phyloP scores from a whole-genome alignment of 2,113 vertebrate species.

The Ibidorhyncha struthersii region DNA sequence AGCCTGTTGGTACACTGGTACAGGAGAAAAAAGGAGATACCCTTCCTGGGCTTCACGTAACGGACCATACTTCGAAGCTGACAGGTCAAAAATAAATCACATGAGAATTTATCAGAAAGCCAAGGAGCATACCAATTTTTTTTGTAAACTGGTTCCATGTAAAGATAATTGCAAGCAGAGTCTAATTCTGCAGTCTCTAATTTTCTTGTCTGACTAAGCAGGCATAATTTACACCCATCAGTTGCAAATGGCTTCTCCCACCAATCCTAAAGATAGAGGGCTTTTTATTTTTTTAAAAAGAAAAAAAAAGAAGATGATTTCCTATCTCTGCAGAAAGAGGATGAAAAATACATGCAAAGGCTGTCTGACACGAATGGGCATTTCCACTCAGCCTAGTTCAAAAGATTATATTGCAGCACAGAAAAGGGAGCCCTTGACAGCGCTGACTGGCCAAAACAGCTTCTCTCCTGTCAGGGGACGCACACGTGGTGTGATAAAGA shows the following conservation, averaged over 20 bases:
- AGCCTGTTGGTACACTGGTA: neutral
- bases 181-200: constrained; percentile 38
- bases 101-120: neutral
- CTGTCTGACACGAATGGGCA: neutral
- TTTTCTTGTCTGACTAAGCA: constrained; percentile 65
- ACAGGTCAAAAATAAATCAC: neutral
- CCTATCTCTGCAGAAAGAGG: constrained; percentile 17
- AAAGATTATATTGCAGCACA: neutral
- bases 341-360: neutral
- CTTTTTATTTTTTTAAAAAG: neutral
- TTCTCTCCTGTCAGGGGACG: neutral
- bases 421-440: neutral
- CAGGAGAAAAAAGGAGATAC: neutral
- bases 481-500: neutral
- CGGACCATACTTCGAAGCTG: neutral
- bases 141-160: neutral
- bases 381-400: neutral
- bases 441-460: neutral
- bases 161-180: constrained; percentile 21
- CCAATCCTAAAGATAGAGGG: constrained; percentile 22
- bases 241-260: constrained; percentile 58
- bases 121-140: neutral
- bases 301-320: neutral
- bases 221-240: constrained; percentile 63
- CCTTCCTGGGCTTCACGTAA: neutral